Evolutionary conservation across 2,888 invertebrate species (phyloP).

Genomic region (Cerceris ruficornis): DNA sequence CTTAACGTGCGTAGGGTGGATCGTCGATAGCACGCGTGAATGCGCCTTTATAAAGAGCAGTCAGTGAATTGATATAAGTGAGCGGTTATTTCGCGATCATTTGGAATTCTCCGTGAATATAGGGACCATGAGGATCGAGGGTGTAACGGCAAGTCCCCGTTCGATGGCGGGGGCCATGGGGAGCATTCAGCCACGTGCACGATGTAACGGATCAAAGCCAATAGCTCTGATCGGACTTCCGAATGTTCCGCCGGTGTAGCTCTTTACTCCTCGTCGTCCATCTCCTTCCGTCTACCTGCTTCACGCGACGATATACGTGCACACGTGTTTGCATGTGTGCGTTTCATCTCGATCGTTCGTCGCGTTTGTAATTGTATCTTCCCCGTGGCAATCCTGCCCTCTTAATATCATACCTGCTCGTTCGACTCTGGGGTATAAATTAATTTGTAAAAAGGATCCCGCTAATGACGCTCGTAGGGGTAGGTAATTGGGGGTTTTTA

Average conservation of each 20-base stretch:
- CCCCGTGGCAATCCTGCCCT: constrained; percentile 31
- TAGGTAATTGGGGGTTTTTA: constrained; percentile 17
- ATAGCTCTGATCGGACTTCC: constrained; percentile 70
- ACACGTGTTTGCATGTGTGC: constrained; percentile 6
- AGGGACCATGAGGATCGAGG: constrained; percentile 38
- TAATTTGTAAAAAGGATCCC: constrained; percentile 28
- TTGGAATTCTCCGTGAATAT: constrained; percentile 76
- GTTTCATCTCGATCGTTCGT: constrained; percentile 47
- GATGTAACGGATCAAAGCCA: constrained; percentile 72
- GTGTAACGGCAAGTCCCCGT: constrained; percentile 32
- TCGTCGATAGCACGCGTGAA: constrained; percentile 78
- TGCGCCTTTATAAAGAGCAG: constrained; percentile 79
- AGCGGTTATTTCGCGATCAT: constrained; percentile 81
- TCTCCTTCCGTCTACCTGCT: constrained; percentile 25
- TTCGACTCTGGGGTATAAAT: constrained; percentile 8
- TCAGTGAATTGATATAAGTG: constrained; percentile 80
- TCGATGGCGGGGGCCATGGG: constrained; percentile 34
- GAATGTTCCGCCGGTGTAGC: constrained; percentile 58
- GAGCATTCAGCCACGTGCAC: constrained; percentile 67
- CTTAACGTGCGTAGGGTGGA: constrained; percentile 63
- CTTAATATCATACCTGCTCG: constrained; percentile 39
- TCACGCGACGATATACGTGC: constrained; percentile 16
- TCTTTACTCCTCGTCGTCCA: constrained; percentile 30
- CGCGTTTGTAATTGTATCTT: constrained; percentile 45
- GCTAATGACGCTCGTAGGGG: not conserved